Conservation (phyloP, 2,113 vertebrate genomes). For the Sylvilagus bachmani region DNA sequence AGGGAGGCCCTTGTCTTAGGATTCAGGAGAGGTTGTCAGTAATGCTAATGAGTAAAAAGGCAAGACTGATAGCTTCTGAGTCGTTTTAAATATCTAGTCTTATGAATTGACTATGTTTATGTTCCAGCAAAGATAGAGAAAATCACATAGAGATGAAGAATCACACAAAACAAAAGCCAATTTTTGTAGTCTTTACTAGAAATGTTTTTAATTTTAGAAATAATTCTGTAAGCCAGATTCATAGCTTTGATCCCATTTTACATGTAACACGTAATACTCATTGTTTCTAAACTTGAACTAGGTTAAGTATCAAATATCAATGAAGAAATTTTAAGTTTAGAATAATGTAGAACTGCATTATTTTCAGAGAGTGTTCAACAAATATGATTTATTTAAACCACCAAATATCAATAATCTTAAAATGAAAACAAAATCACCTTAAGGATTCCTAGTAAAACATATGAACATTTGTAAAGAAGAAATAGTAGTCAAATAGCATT, state of each 20-base stretch:
- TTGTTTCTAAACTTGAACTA: not conserved
- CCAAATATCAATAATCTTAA: not conserved
- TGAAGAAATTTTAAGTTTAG: slow-evolving; percentile 16
- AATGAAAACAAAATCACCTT: slow-evolving; percentile 33
- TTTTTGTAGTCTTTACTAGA: slow-evolving; percentile 23
- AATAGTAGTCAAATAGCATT: not conserved
- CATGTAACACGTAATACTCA: not conserved
- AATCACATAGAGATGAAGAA: not conserved
- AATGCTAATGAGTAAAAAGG: not conserved
- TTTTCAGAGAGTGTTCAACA: slow-evolving; percentile 19
- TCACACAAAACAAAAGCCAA: not conserved
- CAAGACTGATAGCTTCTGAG: not conserved
- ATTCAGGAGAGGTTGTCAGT: not conserved
- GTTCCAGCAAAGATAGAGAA: not conserved
- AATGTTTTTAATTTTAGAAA: slow-evolving; percentile 22
- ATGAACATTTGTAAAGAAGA: not conserved
- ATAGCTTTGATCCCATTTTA: slow-evolving; percentile 13
- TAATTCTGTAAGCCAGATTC: slow-evolving; percentile 23
- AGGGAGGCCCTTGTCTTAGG: rapidly evolving
- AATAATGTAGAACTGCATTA: slow-evolving; percentile 35
- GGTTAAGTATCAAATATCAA: slow-evolving; percentile 29
- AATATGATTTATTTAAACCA: slow-evolving; percentile 32
- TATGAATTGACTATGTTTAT: not conserved
- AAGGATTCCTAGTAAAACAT: not conserved
- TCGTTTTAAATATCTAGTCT: not conserved